Conservation (phyloP, 2,797 vertebrate genomes). For the Diplodus puntazzo region DNA sequence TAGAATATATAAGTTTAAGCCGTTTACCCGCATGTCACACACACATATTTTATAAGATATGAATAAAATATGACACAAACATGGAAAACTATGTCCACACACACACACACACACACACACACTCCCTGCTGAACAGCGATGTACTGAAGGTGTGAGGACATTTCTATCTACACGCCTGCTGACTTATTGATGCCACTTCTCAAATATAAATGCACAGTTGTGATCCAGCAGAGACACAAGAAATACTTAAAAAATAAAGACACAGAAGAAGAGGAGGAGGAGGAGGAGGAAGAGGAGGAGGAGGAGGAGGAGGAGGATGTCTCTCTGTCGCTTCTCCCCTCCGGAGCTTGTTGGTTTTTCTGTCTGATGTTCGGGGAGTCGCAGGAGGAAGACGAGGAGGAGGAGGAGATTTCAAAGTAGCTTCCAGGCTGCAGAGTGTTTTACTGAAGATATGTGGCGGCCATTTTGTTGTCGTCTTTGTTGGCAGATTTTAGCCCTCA, state of each 20-base stretch:
- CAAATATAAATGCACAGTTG: conserved; percentile 74
- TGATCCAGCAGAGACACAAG: conserved; percentile 47
- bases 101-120: not conserved
- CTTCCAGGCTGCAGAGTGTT: conserved; percentile 66
- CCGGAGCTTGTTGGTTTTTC: conserved; percentile 53
- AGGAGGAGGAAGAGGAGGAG: too few relatives aligned
- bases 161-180: conserved; percentile 62
- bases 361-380: conserved; percentile 59
- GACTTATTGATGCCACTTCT: conserved; percentile 79
- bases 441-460: conserved; percentile 62
- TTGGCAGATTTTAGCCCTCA: conserved; percentile 13
- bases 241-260: conserved; percentile 29
- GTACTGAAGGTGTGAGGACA: conserved; percentile 74
- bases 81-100: conserved; percentile 15
- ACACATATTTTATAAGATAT: conserved; percentile 3
- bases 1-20: too few relatives aligned
- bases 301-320: conserved; percentile 41
- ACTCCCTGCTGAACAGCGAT: conserved; percentile 30
- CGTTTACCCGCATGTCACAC: not conserved
- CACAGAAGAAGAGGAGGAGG: too few relatives aligned
- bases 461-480: conserved; percentile 54
- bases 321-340: conserved; percentile 40
- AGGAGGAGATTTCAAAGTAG: conserved; percentile 47
- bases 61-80: conserved; percentile 50
- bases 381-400: conserved; percentile 27